These are phyloP conservation scores for Cryptocephalus primarius DNA, from an alignment of 2,888 invertebrate species.

Conservation along the genomic window DNA sequence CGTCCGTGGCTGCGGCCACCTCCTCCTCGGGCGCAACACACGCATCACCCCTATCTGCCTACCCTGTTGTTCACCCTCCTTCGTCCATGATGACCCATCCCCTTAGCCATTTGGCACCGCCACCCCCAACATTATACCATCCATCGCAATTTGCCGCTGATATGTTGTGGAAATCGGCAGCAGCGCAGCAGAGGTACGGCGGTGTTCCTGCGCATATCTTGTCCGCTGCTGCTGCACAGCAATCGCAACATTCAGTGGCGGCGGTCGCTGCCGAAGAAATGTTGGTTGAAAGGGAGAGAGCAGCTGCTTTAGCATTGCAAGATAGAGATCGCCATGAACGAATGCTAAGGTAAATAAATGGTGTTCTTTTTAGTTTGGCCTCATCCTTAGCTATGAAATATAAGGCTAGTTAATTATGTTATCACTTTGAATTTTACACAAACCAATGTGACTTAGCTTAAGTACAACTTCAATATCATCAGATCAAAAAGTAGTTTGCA, in stretches of 20 bases:
- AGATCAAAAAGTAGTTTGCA: too few relatives aligned
- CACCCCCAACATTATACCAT: constrained; percentile 20
- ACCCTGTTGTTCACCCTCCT: constrained; percentile 27
- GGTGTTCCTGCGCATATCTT: constrained; percentile 13
- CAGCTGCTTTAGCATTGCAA: constrained; percentile 39
- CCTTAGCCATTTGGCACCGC: constrained; percentile 27
- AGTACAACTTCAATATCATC: too few relatives aligned
- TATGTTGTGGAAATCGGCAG: constrained; percentile 46
- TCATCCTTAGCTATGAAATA: too few relatives aligned
- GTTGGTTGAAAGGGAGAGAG: constrained; percentile 40
- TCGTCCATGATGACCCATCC: constrained; percentile 34
- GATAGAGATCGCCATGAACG: constrained; percentile 55
- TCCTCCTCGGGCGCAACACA: constrained; percentile 18
- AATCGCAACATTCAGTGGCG: constrained; percentile 10
- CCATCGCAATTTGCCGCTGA: constrained; percentile 37
- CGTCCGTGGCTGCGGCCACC: constrained; percentile 12
- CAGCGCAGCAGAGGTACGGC: background rate
- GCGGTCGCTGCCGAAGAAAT: constrained; percentile 37
- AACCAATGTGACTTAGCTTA: too few relatives aligned
- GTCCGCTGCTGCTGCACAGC: constrained; percentile 25
- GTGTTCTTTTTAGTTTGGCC: constrained; percentile 12
- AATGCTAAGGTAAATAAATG: constrained; percentile 46
- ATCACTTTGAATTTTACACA: too few relatives aligned
- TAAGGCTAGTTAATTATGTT: too few relatives aligned
- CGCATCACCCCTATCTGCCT: constrained; percentile 21